Conservation (phyloP, 2,113 vertebrate species). For the Oxyruncus cristatus region DNA sequence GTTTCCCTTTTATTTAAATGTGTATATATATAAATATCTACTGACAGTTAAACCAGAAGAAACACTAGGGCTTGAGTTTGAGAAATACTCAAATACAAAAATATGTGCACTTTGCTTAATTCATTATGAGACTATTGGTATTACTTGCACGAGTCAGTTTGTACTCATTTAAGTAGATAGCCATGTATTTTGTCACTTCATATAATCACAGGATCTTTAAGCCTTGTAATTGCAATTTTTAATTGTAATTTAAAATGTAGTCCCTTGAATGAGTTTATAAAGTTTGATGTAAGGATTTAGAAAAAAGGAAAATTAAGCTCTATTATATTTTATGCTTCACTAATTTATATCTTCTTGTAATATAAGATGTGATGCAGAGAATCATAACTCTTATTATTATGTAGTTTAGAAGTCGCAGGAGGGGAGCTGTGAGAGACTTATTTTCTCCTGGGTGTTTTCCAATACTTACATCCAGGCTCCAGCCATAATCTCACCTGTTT, state of each 20-base stretch:
- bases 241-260: not conserved
- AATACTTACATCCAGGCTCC: not conserved
- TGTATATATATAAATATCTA: not conserved
- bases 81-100: not conserved
- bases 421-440: not conserved
- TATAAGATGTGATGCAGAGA: not conserved
- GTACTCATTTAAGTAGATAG: not conserved
- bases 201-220: not conserved
- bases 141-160: not conserved
- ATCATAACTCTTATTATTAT: not conserved
- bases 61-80: not conserved
- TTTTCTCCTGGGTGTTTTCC: not conserved
- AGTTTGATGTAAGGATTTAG: not conserved
- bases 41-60: conserved; percentile 7
- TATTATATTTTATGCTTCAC: conserved; percentile 6
- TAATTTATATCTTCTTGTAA: conserved; percentile 17
- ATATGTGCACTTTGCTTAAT: not conserved
- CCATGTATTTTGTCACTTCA: not conserved
- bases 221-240: not conserved
- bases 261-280: not conserved
- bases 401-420: not conserved
- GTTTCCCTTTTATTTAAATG: conserved; percentile 24
- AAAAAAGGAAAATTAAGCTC: not conserved
- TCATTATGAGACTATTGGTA: not conserved
- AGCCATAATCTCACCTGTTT: not conserved